Evolutionary conservation across 2,797 vertebrate species (phyloP), one percentile per base, ranked within the genome.

Genomic region (Selene dorsalis): DNA sequence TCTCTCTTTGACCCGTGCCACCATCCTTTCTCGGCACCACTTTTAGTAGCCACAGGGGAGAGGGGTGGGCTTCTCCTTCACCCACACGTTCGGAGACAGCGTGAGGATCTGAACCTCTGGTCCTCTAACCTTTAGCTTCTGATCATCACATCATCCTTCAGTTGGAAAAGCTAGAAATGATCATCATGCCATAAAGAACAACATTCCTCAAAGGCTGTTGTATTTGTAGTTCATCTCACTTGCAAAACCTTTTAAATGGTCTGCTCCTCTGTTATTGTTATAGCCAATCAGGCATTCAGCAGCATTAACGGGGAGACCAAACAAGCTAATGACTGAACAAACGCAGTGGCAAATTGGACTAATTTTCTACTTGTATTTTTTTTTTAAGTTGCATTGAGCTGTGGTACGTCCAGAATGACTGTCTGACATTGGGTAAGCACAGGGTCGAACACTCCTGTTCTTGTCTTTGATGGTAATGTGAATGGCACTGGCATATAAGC

Each of bases 241-340:
- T 20, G 16, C 32, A 59, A 72, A 72, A 28, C 50, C 63, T 63
- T 61, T 64, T 41, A 79, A 74, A 84, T 53, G 43, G 63, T 58
- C 60, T 24, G 24, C 56, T 75, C 69, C 52, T 83, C 75, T 74
- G 32, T 79, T 77, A 65, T 41, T 84, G 62, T 67, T 84, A 69
- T 48, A 78, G 72, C 63, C 73, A 81, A 77, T 83, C 65, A 67
- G 69, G 57, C 60, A 77, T 80, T 82, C 8, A 41, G 61, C 45
- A 45, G 72, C 77, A 73, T 69, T 82, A 83, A 81, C 77, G 83
- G 59, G 50, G 61, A 77, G 80, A 61, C 24, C 66, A 81, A 87
- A 86, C 73, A 86, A 78, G 57, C 74, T 82, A 75, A 84, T 84
- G 73, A 83, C 41, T 82, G 56, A 80, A 80, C 73, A 85, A 88